Conservation (phyloP, 2,797 vertebrate genomes). For the Leucoraja ocellata region DNA sequence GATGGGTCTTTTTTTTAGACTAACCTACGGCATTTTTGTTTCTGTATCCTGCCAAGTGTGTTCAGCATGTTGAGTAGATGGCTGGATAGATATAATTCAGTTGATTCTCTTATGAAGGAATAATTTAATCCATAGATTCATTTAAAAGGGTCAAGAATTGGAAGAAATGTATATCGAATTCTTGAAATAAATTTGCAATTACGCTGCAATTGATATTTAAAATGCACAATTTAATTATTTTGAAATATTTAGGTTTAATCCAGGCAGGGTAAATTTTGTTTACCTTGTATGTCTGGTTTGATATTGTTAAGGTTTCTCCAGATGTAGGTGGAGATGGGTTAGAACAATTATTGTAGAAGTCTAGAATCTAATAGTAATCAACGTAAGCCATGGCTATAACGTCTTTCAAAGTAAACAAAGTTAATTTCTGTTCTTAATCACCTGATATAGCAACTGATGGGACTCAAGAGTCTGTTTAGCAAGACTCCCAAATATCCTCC, state of each 20-base stretch:
- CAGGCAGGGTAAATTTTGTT: neutral
- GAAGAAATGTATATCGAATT: neutral
- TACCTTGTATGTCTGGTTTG: neutral
- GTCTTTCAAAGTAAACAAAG: neutral
- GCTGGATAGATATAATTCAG: neutral
- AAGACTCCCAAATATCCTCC: constrained; percentile 69
- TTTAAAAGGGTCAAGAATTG: neutral
- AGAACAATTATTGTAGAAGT: neutral
- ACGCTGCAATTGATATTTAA: neutral
- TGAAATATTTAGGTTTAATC: neutral
- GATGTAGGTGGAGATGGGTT: no score
- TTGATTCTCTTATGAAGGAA: neutral
- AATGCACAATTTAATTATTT: neutral
- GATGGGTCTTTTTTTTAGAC: neutral
- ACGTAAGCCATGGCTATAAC: neutral
- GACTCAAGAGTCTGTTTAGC: constrained; percentile 83
- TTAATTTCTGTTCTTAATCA: constrained; percentile 37
- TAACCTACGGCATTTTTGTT: neutral
- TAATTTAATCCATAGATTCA: neutral
- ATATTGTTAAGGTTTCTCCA: neutral
- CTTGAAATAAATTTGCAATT: neutral
- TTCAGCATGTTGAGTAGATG: neutral
- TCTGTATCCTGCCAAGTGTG: neutral
- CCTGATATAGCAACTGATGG: constrained; percentile 83
- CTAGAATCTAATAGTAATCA: neutral